Percentiles rank a stretch among this genome's conserved stretches.
These are phyloP conservation scores for Ophion obscuratus DNA, from an alignment of 2,888 invertebrate species.

Conservation along the genomic window DNA sequence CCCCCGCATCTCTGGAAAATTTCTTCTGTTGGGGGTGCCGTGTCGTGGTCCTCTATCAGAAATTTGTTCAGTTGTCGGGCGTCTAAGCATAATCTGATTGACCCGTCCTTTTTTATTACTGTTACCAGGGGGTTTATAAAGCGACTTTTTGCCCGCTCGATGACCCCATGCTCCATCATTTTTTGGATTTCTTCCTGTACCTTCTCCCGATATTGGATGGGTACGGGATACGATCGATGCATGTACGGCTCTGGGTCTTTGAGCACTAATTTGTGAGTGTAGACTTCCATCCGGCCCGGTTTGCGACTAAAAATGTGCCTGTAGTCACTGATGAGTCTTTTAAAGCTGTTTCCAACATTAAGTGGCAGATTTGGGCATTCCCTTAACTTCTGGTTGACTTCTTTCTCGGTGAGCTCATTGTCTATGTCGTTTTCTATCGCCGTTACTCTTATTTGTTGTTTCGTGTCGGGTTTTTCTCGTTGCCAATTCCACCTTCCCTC, in stretches of 20 bases:
- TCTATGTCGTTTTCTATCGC: not conserved
- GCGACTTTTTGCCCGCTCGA: not conserved
- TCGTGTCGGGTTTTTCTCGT: too few relatives aligned
- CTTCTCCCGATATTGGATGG: too few relatives aligned
- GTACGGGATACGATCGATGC: too few relatives aligned
- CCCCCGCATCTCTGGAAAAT: too few relatives aligned
- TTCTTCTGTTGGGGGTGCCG: too few relatives aligned
- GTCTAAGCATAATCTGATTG: not conserved
- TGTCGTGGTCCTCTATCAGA: too few relatives aligned
- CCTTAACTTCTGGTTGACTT: not conserved
- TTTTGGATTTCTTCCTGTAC: not conserved
- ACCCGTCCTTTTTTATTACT: slow-evolving; percentile 8
- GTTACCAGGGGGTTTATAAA: slow-evolving; percentile 2
- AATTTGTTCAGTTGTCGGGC: too few relatives aligned
- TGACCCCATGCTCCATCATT: slow-evolving; percentile 4
- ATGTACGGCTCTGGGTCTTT: slow-evolving; percentile 11
- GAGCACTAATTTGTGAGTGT: not conserved
- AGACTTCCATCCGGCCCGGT: not conserved
- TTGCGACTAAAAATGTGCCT: too few relatives aligned
- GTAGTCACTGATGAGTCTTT: too few relatives aligned
- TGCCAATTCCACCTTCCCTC: too few relatives aligned
- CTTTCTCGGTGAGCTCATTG: not conserved
- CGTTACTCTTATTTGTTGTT: too few relatives aligned
- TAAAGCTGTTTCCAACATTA: not conserved
- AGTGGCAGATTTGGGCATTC: not conserved